Base-by-base conservation (phyloP, 2,888 invertebrate species). In the Drosophila aldrichi region DNA sequence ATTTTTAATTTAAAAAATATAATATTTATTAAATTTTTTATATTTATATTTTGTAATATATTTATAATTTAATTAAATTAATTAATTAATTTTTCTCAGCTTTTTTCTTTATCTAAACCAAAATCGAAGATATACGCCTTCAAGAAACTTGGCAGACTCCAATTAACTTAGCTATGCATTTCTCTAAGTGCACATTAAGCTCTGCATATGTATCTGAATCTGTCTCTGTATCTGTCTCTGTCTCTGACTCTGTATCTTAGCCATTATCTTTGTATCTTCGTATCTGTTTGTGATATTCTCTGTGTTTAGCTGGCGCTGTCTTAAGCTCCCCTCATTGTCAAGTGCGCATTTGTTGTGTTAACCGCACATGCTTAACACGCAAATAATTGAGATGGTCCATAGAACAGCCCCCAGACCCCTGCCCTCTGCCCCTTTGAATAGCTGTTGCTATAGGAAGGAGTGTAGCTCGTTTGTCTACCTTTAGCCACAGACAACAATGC, bases 321-420 rank as follows among this genome's bases (percentile, higher is more conserved):
- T 57, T 52, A 61, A 29, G 60, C 36, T 29, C 44, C 46, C n/a
- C n/a, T n/a, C 69, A 54, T 32, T 77, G 79, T 54, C 72, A 64
- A 79, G 79, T 63, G 68, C 56, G 55, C 67, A 66, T 66, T 74
- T 82, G 78, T 80, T 85, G 74, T 70, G 69, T 69, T 85, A 78
- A 80, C 72, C 77, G 68, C 80, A 78, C 73, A 66, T 79, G 57
- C 74, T 77, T 77, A 74, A 82, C 85, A 82, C 70, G 80, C 71
- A 79, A 85, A 85, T 85, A 85, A 82, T 85, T 84, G 79, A 73
- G 70, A 60, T 79, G 63, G 69, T 44, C 56, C 54, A 25, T 25
- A 54, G 54, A 20, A 22, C 40, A 54, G 3, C 49, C 10, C 32
- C 9, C 5, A 8, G 2, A 0, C 34, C 3, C n/a, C n/a, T n/a